phyloP scores from a whole-genome alignment of 2,113 vertebrate genomes.

The Cyprinodon tularosa region DNA sequence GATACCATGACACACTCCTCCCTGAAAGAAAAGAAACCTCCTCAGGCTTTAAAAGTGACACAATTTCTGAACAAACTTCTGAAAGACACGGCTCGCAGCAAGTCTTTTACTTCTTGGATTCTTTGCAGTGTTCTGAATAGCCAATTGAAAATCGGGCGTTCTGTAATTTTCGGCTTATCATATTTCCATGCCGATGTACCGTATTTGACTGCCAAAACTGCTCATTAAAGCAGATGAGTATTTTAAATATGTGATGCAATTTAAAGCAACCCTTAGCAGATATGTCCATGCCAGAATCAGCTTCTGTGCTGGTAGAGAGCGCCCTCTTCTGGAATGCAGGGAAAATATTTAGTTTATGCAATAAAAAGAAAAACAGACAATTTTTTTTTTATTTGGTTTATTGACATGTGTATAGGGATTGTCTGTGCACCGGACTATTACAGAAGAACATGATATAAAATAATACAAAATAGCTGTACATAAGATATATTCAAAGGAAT shows the following conservation, averaged over 20 bases:
- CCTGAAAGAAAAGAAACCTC: conserved; percentile 35
- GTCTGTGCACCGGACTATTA: conserved; percentile 80
- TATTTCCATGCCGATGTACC: conserved; percentile 47
- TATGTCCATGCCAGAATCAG: too few species aligned
- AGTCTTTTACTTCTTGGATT: conserved; percentile 33
- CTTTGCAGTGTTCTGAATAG: conserved; percentile 33
- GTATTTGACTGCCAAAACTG: conserved; percentile 48
- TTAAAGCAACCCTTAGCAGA: conserved; percentile 35
- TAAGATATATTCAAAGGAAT: conserved; percentile 66
- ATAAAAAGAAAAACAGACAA: background rate
- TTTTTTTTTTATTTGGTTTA: conserved; percentile 65
- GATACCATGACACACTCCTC: conserved; percentile 60
- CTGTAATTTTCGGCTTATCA: conserved; percentile 44
- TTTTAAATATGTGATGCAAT: conserved; percentile 72
- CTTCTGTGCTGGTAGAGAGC: conserved; percentile 11
- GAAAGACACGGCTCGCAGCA: conserved; percentile 32
- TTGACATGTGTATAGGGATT: conserved; percentile 81
- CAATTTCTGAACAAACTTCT: conserved; percentile 50
- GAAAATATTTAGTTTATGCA: background rate
- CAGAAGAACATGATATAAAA: conserved; percentile 74
- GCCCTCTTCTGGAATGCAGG: conserved; percentile 56
- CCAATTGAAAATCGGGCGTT: conserved; percentile 36
- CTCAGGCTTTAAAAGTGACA: conserved; percentile 30
- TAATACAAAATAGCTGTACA: conserved; percentile 67
- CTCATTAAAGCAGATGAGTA: conserved; percentile 54